Base-by-base conservation (phyloP, 2,113 vertebrate species). In the Cromileptes altivelis region DNA sequence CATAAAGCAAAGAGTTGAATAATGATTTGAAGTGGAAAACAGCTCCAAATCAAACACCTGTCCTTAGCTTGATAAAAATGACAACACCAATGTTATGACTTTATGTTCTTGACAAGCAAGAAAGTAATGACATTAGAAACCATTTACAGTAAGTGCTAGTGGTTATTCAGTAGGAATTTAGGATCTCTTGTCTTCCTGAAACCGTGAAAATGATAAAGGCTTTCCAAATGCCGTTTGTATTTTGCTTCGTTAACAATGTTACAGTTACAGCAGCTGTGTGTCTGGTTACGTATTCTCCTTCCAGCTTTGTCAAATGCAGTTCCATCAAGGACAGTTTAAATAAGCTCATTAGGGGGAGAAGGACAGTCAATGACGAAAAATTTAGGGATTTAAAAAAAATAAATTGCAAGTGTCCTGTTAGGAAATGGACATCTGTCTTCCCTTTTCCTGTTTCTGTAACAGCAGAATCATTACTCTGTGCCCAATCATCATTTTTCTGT, bases 251-350 rank as follows among this genome's bases (percentile, higher is more conserved):
- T 15, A 78, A 42, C n/a, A 61, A 23, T 19, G 42, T 30, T 30
- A 12, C 30, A 65, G 30, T 57, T 64, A 60, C 23, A 65, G 27
- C 68, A n/a, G 37, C 3, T 62, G 33, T 68, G 3, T 17, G 9
- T 67, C 6, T 50, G 30, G 27, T 25, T 21, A 42, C 10, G 4
- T 61, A 64, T 62, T 33, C 9, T 50, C 49, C 19, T 53, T 25
- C 13, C 7, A 55, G 13, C 15, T 42, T 9, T 73, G 23, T 58
- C 42, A 50, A 47, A 56, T 27, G n/a, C 14, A 56, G 9, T 25
- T 62, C 10, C n/a, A 61, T 65, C 30, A 78, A 27, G 11, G 40
- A 69, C 30, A 70, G 21, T 25, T 19, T 58, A 40, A 69, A 45
- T 13, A 53, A 33, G 18, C 21, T 23, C 13, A 25, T 40, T 5